A percentile compares a stretch with the other conserved stretches of the same genome.
These are phyloP conservation scores for Ochropacha duplaris DNA, from an alignment of 2,888 invertebrate species.

Conservation along the genomic window DNA sequence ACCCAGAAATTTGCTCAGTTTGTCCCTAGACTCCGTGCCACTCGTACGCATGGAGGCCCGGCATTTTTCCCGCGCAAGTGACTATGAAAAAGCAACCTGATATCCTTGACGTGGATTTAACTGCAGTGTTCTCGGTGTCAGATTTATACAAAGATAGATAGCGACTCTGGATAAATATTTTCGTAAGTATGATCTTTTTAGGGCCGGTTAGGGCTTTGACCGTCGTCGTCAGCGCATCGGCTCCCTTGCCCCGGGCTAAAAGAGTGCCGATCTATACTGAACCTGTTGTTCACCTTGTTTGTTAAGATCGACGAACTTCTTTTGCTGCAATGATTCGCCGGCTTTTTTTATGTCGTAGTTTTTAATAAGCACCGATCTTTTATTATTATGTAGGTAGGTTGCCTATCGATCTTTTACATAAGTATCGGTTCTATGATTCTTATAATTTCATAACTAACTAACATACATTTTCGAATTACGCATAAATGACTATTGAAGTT, in stretches of 20 bases:
- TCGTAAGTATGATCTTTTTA: slow-evolving; percentile 57
- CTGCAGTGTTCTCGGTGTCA: slow-evolving; percentile 42
- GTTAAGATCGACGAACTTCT: slow-evolving; percentile 53
- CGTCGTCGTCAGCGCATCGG: slow-evolving; percentile 33
- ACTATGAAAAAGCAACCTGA: slow-evolving; percentile 63
- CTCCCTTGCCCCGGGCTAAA: slow-evolving; percentile 43
- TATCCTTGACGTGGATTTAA: slow-evolving; percentile 46
- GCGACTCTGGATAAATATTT: slow-evolving; percentile 58
- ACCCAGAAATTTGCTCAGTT: slow-evolving; percentile 77
- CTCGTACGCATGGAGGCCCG: slow-evolving; percentile 64
- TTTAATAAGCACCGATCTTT: too few species aligned
- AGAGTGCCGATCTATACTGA: slow-evolving; percentile 53
- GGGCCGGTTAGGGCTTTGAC: slow-evolving; percentile 51
- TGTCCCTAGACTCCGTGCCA: slow-evolving; percentile 64
- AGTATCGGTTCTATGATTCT: background rate
- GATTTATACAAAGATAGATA: slow-evolving; percentile 24
- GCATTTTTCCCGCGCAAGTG: slow-evolving; percentile 63
- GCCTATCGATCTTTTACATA: background rate
- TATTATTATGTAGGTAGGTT: background rate
- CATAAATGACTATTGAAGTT: too few species aligned
- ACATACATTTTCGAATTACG: background rate
- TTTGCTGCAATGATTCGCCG: slow-evolving; percentile 44
- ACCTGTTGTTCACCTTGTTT: slow-evolving; percentile 65
- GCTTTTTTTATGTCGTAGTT: background rate
- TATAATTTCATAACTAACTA: background rate